Base-by-base conservation (phyloP, 2,888 invertebrate species). In the Siphlonurus alternatus region DNA sequence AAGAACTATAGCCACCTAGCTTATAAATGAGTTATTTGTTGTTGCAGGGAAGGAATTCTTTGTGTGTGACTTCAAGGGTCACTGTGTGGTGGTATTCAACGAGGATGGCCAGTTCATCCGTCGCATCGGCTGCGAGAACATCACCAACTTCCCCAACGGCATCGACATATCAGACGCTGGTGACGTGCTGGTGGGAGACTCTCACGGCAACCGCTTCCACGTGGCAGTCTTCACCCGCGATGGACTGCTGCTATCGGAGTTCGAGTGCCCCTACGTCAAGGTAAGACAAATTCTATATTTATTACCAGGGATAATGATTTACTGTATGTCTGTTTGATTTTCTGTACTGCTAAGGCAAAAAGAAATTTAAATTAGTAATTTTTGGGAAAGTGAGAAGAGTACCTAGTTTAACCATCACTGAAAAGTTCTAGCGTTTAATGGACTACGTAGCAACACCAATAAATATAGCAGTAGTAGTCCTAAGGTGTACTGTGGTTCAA, bases 41-140 rank as follows among this genome's bases (percentile, higher is more conserved):
- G 67, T 74, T 75, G 24, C 76, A 91, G 91, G 90, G 72, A 89
- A 88, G 74, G 91, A 92, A 76, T 94, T 92, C 76, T 97, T 92
- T 78, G 93, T 97, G 66, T 97, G 96, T 77, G 96, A 97, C 78
- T 97, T 96, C 77, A 97, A 97, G 78, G 96, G 95, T 63, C 96
- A 96, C 78, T 95, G 95, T 77, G 95, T 96, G 63, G 95, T 95
- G 24, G 95, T 96, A 61, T 95, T 95, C 76, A 91, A 88, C 74
- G 93, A 94, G 74, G 89, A 91, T 68, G 96, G 96, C 65, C 85
- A 85, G 67, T 96, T 93, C 78, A 79, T 93, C 72, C 88, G 95
- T 70, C 88, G 93, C 70, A 96, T 97, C 76, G 97, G 96, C 69
- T 90, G 89, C 78, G 94, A 96, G 78, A 93, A 88, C 75, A 86